Base-by-base conservation (phyloP, 2,113 vertebrate species). In the Oxygymnocypris stewartii region DNA sequence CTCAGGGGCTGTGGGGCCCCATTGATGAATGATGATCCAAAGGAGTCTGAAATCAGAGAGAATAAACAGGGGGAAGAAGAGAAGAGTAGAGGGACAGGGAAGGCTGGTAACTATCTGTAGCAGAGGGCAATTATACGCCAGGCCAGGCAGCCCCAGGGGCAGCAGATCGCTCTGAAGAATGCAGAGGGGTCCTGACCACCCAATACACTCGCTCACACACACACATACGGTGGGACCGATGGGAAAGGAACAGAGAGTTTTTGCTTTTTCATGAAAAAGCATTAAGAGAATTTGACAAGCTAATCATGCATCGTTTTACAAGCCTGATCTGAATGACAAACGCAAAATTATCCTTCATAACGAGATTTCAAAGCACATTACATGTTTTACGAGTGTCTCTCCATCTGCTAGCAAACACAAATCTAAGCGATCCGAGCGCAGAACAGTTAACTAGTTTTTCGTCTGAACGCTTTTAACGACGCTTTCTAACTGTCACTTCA, bases 21-120 rank as follows among this genome's bases (percentile, higher is more conserved):
- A 78, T 54, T 93, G 89, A 94, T 94, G 94, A 94, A 94, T 94
- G 94, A 93, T 92, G 94, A 92, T 93, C 93, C 91, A 86, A 86
- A 91, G 92, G 93, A 94, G 90, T 89, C 84, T 88, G 91, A 93
- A 93, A 92, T 91, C 91, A 94, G 94, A 94, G 92, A 94, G 93
- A 92, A 94, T 88, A 92, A 93, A 94, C 94, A 92, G 90, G 51
- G 92, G 79, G 89, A 93, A 91, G 92, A 84, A 81, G 84, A 79
- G 86, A 87, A 57, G 92, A 84, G 91, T 93, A 91, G 92, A 87
- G 63, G 91, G 92, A 85, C 84, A 82, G 83, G 83, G 92, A 91
- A 92, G 86, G 83, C 94, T 92, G 93, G 87, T 91, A 87, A 84
- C 93, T 93, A 94, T 94, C 94, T 93, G 94, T 92, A 93, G 91